Conservation (phyloP, 1,140 invertebrate genomes). For the Caenorhabditis briggsae region DNA sequence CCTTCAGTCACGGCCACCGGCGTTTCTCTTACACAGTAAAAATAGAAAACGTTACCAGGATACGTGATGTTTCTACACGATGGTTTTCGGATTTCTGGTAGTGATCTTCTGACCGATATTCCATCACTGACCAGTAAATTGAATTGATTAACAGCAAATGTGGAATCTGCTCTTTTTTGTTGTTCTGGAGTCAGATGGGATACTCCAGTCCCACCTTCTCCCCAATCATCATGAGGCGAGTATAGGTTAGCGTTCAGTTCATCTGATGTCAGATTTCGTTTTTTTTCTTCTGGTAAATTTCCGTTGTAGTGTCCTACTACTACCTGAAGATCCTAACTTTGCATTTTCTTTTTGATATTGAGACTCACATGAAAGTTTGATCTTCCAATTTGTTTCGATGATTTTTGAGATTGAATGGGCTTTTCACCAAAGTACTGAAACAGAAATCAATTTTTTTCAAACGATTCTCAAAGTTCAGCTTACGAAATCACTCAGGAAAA, state of each 20-base stretch:
- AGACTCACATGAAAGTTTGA: constrained; percentile 63
- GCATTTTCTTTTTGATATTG: background rate
- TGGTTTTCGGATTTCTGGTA: constrained; percentile 88
- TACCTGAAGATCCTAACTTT: constrained; percentile 66
- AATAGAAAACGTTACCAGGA: constrained; percentile 66
- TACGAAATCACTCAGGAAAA: constrained; percentile 69
- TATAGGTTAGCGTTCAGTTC: constrained; percentile 77
- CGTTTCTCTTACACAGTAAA: background rate
- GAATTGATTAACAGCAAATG: constrained; percentile 84
- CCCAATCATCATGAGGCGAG: constrained; percentile 67
- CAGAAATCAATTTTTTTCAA: too few relatives aligned
- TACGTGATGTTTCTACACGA: constrained; percentile 71
- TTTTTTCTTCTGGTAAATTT: constrained; percentile 74
- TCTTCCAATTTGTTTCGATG: constrained; percentile 48
- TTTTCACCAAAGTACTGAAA: constrained; percentile 56
- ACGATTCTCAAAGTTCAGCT: background rate
- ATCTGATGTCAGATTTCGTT: constrained; percentile 68
- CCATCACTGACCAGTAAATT: constrained; percentile 96
- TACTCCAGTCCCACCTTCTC: constrained; percentile 72
- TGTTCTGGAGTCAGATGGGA: constrained; percentile 70
- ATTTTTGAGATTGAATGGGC: background rate
- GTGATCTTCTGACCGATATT: constrained; percentile 94
- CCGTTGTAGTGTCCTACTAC: constrained; percentile 77
- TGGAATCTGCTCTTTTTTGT: constrained; percentile 69
- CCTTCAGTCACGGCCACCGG: too few relatives aligned